Evolutionary conservation across 2,113 vertebrate genomes (phyloP).

Genomic region (Phyllostomus discolor): DNA sequence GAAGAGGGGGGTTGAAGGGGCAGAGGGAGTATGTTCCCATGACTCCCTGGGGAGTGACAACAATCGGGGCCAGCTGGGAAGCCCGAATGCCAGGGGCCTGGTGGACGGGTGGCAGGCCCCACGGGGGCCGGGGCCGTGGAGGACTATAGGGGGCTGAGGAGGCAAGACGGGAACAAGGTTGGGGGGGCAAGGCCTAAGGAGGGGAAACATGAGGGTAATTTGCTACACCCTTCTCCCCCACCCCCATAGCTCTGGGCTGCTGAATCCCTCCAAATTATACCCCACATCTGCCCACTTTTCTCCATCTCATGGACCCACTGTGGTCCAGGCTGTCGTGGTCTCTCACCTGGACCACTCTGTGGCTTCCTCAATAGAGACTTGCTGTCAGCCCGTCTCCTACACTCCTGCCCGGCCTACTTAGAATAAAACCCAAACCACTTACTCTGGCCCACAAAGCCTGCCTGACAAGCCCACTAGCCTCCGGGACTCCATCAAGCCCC

Average conservation of each 20-base stretch:
- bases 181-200: not conserved
- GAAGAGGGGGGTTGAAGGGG: conserved; percentile 39
- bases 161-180: not conserved
- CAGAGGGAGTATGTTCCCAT: conserved; percentile 71
- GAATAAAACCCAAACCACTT: not conserved
- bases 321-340: not conserved
- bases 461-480: not conserved
- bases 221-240: not conserved
- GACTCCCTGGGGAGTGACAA: conserved; percentile 79
- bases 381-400: not conserved
- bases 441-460: not conserved
- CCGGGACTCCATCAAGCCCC: not conserved
- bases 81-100: conserved; percentile 42
- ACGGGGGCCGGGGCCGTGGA: not conserved
- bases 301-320: not conserved
- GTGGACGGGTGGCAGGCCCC: conserved; percentile 48
- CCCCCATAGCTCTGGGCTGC: not conserved
- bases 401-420: not conserved
- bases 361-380: not conserved
- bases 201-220: not conserved
- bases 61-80: conserved; percentile 70
- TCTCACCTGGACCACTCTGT: not conserved
- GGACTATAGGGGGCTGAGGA: not conserved
- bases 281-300: not conserved
- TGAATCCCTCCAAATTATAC: not conserved